Conservation (phyloP, 2,113 vertebrate species). For the Dolichallabes microphthalmus region DNA sequence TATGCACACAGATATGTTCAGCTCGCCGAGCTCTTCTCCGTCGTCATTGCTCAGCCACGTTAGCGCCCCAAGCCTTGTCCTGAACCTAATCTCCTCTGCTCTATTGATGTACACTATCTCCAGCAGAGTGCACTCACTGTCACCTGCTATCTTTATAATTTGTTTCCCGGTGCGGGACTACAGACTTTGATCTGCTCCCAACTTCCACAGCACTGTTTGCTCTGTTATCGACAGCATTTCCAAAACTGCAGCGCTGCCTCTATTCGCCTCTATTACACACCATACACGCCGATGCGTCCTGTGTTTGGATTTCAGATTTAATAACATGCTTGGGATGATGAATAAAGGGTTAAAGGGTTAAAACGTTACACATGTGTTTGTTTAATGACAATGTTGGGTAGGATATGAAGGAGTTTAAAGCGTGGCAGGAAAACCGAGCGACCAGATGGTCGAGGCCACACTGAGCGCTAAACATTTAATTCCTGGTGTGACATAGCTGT, state of each 20-base stretch:
- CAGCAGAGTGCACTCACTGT: slow-evolving; percentile 23
- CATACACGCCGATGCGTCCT: neutral
- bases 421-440: neutral
- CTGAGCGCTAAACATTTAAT: neutral
- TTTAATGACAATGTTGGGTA: neutral
- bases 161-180: neutral
- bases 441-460: slow-evolving; percentile 11
- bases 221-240: neutral
- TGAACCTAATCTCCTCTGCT: slow-evolving; percentile 30
- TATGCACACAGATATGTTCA: neutral
- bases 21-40: neutral
- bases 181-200: slow-evolving; percentile 21
- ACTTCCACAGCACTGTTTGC: slow-evolving; percentile 4
- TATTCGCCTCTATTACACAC: neutral
- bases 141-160: slow-evolving; percentile 25
- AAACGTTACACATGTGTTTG: too few species aligned
- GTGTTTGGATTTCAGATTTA: neutral
- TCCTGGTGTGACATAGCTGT: slow-evolving; percentile 14
- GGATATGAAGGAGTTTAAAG: neutral
- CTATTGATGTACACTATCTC: slow-evolving; percentile 17
- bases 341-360: neutral
- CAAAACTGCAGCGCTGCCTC: neutral
- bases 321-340: neutral
- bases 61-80: slow-evolving; percentile 4
- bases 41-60: slow-evolving; percentile 1